Conservation (phyloP, 2,888 invertebrate species). For the Parascotia fuliginaria region DNA sequence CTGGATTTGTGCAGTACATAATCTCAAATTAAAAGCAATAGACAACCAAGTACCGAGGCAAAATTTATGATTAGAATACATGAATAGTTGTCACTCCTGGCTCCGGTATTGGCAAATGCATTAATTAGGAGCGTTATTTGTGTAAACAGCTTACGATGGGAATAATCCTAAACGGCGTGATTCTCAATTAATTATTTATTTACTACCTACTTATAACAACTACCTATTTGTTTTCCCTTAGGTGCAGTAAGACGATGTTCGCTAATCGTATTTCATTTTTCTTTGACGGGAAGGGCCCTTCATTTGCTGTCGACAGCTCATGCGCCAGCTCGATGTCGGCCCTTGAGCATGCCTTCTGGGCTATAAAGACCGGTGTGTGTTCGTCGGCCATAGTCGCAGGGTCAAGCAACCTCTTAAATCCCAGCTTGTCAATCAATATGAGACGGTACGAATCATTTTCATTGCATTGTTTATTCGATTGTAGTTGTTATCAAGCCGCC, state of each 20-base stretch:
- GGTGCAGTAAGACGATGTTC: slow-evolving; percentile 59
- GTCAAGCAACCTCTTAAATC: slow-evolving; percentile 83
- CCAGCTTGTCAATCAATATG: slow-evolving; percentile 54
- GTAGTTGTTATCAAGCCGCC: too few species aligned
- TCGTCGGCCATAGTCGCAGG: slow-evolving; percentile 86
- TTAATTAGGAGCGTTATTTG: too few species aligned
- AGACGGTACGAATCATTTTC: slow-evolving; percentile 39
- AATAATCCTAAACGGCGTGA: not conserved
- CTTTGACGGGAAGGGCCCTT: slow-evolving; percentile 58
- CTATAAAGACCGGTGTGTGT: slow-evolving; percentile 54
- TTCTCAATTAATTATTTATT: not conserved
- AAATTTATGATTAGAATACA: too few species aligned
- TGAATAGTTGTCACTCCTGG: too few species aligned
- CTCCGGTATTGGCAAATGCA: too few species aligned
- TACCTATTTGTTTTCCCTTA: slow-evolving; percentile 12
- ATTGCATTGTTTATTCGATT: too few species aligned
- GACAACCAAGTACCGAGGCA: too few species aligned
- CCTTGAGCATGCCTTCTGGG: slow-evolving; percentile 54
- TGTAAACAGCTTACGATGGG: not conserved
- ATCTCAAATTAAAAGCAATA: too few species aligned
- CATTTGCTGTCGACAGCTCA: slow-evolving; percentile 48
- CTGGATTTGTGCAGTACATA: too few species aligned
- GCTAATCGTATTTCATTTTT: slow-evolving; percentile 65
- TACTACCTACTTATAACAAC: too few species aligned
- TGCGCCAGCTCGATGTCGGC: slow-evolving; percentile 54